Conservation (phyloP, 2,888 invertebrate genomes). For the Epirrhoe alternata region DNA sequence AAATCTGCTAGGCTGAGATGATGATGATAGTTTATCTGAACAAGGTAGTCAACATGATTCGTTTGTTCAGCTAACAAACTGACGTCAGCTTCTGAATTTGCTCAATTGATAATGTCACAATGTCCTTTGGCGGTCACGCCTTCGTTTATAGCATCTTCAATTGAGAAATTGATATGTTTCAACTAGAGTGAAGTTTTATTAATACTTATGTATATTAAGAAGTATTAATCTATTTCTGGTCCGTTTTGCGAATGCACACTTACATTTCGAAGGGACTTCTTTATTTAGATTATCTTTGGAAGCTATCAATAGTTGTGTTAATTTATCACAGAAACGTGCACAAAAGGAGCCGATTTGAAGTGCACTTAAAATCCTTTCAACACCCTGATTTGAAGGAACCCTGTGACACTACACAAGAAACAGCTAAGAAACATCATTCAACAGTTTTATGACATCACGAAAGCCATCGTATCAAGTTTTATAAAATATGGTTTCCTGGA, state of each 20-base stretch:
- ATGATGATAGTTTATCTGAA: no score
- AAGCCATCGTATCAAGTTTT: neutral
- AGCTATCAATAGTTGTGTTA: no score
- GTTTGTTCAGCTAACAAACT: neutral
- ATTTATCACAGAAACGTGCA: no score
- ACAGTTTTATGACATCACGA: neutral
- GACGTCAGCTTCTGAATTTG: constrained; percentile 11
- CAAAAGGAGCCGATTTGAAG: no score
- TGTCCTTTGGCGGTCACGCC: constrained; percentile 27
- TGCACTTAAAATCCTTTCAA: no score
- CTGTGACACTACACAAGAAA: no score
- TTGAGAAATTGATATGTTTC: constrained; percentile 21
- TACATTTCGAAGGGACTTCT: no score
- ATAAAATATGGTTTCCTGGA: constrained; percentile 16
- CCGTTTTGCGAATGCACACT: no score
- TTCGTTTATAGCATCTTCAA: constrained; percentile 30
- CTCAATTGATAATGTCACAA: constrained; percentile 30
- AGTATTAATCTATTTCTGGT: no score
- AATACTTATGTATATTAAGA: neutral
- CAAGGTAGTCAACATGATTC: neutral
- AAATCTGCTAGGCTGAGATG: neutral
- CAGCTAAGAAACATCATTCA: no score
- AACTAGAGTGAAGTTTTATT: neutral
- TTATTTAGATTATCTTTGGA: no score
- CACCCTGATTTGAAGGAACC: no score